Evolutionary conservation across 2,888 invertebrate genomes (phyloP).

Genomic region (Luperina testacea): DNA sequence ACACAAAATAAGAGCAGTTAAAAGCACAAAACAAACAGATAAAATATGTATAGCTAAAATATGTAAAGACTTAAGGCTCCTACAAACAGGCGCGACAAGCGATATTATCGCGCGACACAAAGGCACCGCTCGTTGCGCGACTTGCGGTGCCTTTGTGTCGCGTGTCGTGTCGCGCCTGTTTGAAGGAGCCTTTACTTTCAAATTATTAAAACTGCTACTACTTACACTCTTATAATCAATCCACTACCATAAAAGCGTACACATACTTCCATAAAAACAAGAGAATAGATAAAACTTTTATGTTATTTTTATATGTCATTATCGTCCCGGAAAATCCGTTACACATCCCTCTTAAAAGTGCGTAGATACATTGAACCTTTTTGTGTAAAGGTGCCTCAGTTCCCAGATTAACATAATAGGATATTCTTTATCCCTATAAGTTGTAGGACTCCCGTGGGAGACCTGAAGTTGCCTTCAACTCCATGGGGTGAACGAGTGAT

Average conservation of each 20-base stretch:
- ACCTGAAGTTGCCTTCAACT: conserved; percentile 74
- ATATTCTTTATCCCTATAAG: conserved; percentile 78
- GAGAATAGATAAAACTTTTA: conserved; percentile 56
- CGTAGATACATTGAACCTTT: conserved; percentile 73
- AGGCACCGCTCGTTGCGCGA: too few relatives aligned
- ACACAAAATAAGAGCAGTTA: too few relatives aligned
- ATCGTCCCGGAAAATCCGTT: conserved; percentile 69
- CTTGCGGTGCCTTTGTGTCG: too few relatives aligned
- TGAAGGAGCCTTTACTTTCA: neutral
- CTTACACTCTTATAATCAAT: conserved; percentile 9
- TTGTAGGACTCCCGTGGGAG: conserved; percentile 76
- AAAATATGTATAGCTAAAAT: too few relatives aligned
- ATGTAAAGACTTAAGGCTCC: too few relatives aligned
- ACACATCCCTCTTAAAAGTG: conserved; percentile 71
- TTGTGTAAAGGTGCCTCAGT: conserved; percentile 71
- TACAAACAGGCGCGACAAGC: too few relatives aligned
- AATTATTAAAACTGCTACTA: neutral
- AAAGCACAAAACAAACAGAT: too few relatives aligned
- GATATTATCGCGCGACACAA: too few relatives aligned
- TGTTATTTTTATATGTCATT: conserved; percentile 69
- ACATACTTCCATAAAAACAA: conserved; percentile 31
- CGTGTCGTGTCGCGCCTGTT: too few relatives aligned
- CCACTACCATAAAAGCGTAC: neutral
- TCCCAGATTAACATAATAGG: conserved; percentile 78
- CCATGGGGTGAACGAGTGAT: conserved; percentile 69